Conservation (phyloP, 1,140 invertebrate species). For the Neelides sp. region DNA sequence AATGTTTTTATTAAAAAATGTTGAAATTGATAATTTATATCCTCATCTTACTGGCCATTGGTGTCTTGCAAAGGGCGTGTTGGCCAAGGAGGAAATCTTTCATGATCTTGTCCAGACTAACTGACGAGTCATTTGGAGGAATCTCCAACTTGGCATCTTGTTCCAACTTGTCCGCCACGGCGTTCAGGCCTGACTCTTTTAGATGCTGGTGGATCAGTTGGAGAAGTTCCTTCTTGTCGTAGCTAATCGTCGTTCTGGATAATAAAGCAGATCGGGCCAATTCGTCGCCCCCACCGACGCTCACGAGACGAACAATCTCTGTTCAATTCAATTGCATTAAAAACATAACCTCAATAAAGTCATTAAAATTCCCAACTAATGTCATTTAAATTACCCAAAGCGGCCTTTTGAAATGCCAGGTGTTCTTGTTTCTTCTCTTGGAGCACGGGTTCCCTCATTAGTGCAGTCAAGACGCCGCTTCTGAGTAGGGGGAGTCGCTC, state of each 20-base stretch:
- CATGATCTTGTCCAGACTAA: slow-evolving; percentile 81
- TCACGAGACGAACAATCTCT: slow-evolving; percentile 6
- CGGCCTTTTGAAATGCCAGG: slow-evolving; percentile 90
- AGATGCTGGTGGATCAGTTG: slow-evolving; percentile 86
- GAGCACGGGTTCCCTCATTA: slow-evolving; percentile 86
- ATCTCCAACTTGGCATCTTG: slow-evolving; percentile 58
- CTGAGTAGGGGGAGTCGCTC: slow-evolving; percentile 90
- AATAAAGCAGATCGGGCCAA: slow-evolving; percentile 59
- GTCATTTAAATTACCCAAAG: slow-evolving; percentile 73
- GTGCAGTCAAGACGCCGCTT: slow-evolving; percentile 71
- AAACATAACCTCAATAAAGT: slow-evolving; percentile 61
- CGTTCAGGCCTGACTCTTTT: slow-evolving; percentile 54
- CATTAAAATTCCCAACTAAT: slow-evolving; percentile 84
- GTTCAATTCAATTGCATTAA: slow-evolving; percentile 32
- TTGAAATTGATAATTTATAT: no score
- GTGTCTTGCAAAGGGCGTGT: slow-evolving; percentile 82
- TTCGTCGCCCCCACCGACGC: neutral
- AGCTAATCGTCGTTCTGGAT: slow-evolving; percentile 85
- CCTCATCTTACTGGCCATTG: no score
- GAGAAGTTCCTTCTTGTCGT: slow-evolving; percentile 80
- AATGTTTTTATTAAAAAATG: no score
- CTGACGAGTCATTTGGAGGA: slow-evolving; percentile 10
- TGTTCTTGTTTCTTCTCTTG: slow-evolving; percentile 93
- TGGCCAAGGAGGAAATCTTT: slow-evolving; percentile 93
- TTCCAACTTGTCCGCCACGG: slow-evolving; percentile 58